phyloP scores from a whole-genome alignment of 2,888 invertebrate species.

The Pterostichus madidus region DNA sequence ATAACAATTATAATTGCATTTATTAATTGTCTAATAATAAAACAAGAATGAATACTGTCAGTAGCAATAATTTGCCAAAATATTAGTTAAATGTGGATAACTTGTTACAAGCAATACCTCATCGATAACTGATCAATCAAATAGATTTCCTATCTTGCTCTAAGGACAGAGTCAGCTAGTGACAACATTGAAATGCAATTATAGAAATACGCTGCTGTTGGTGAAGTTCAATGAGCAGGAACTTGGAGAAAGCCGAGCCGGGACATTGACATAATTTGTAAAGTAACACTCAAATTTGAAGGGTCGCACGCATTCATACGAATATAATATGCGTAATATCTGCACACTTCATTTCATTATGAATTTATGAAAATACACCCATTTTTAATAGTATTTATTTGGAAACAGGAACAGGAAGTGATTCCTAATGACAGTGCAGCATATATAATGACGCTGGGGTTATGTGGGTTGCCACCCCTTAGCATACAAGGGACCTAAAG shows the following conservation, averaged over 20 bases:
- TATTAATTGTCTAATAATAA: too few relatives aligned
- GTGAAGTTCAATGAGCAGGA: constrained; percentile 40
- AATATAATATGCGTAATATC: too few relatives aligned
- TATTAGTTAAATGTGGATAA: neutral
- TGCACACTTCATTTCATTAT: too few relatives aligned
- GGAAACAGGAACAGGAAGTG: too few relatives aligned
- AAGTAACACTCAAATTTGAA: constrained; percentile 27
- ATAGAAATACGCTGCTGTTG: constrained; percentile 17
- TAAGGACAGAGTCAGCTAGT: neutral
- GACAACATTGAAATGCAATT: constrained; percentile 35
- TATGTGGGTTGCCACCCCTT: too few relatives aligned
- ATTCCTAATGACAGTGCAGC: too few relatives aligned
- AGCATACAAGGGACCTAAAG: too few relatives aligned
- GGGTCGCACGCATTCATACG: neutral
- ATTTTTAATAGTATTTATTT: too few relatives aligned
- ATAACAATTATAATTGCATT: too few relatives aligned
- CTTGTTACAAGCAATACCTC: neutral
- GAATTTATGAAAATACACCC: too few relatives aligned
- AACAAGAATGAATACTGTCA: neutral
- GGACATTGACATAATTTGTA: constrained; percentile 35
- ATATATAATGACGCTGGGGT: too few relatives aligned
- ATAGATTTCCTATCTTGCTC: neutral
- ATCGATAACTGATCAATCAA: neutral
- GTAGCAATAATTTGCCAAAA: neutral
- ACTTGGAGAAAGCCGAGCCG: constrained; percentile 37